A percentile compares a stretch with the other conserved stretches of the same genome.
Conservation (phyloP, 2,888 invertebrate genomes). For the Scaptomyza cyrtandrae region DNA sequence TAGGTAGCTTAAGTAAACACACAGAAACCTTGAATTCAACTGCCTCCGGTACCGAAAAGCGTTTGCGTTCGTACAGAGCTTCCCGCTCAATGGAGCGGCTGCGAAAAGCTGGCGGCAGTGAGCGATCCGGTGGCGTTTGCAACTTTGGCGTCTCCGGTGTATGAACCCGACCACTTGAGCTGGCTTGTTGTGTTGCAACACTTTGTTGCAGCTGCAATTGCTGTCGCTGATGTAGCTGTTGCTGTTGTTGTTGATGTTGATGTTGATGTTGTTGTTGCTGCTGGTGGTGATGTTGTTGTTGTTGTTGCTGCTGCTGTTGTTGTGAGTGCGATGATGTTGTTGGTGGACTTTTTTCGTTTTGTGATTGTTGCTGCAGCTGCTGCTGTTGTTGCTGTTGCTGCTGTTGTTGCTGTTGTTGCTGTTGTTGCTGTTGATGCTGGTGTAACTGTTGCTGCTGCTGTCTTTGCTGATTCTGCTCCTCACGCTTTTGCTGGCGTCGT, state of each 20-base stretch:
- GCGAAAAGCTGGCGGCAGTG: constrained; percentile 83
- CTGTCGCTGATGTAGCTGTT: constrained; percentile 60
- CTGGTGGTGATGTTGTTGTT: constrained; percentile 75
- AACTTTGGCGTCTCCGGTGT: constrained; percentile 73
- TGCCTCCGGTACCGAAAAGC: constrained; percentile 81
- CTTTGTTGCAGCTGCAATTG: constrained; percentile 58
- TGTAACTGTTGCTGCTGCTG: constrained; percentile 77
- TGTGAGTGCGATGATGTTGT: constrained; percentile 79
- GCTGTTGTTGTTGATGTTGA: constrained; percentile 58
- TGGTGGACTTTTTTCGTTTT: constrained; percentile 63
- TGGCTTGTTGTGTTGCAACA: constrained; percentile 33
- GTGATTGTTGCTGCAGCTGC: constrained; percentile 80
- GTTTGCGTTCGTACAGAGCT: constrained; percentile 81
- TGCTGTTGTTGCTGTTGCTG: constrained; percentile 81
- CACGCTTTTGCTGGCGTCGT: constrained; percentile 84
- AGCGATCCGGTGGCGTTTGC: constrained; percentile 81
- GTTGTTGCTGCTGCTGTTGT: constrained; percentile 80
- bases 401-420: constrained; percentile 81
- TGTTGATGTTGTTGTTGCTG: constrained; percentile 75
- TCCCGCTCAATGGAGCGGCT: constrained; percentile 83
- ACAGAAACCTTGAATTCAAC: constrained; percentile 78
- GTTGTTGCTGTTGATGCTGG: constrained; percentile 79
- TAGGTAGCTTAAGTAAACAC: constrained; percentile 10
- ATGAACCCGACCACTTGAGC: constrained; percentile 42
- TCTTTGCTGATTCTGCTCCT: constrained; percentile 82